Conservation (phyloP, 1,140 invertebrate species). For the Drosophila kanapiae region DNA sequence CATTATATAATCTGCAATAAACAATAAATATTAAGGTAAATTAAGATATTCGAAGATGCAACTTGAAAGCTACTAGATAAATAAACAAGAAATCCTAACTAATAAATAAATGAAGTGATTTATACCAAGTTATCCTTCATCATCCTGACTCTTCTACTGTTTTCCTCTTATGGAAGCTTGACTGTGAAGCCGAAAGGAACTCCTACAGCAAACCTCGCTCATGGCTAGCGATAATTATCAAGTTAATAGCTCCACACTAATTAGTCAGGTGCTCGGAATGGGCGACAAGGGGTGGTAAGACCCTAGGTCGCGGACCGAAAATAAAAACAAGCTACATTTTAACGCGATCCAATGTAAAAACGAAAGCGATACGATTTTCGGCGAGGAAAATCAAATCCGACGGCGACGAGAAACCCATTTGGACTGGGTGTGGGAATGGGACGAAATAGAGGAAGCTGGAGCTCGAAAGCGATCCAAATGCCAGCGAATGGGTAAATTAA, state of each 20-base stretch:
- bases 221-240: conserved; percentile 54
- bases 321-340: conserved; percentile 8
- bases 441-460: conserved; percentile 58
- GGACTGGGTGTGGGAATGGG: conserved; percentile 32
- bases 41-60: not conserved
- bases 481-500: conserved; percentile 62
- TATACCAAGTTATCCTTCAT: not conserved
- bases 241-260: conserved; percentile 58
- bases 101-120: not conserved
- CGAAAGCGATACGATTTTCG: conserved; percentile 53
- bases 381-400: conserved; percentile 32
- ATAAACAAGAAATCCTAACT: no score
- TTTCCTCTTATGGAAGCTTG: not conserved
- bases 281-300: conserved; percentile 5
- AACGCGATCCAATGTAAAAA: conserved; percentile 34
- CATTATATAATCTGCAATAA: no score
- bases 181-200: conserved; percentile 9
- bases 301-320: conserved; percentile 45
- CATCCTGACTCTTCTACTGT: not conserved
- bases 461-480: conserved; percentile 57
- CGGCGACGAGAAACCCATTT: conserved; percentile 33
- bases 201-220: conserved; percentile 37
- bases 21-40: not conserved
- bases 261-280: conserved; percentile 49
- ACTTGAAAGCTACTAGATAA: no score